Percentiles rank a stretch among this genome's conserved stretches.
Evolutionary conservation across 2,888 invertebrate species (phyloP).

Genomic region (Idaea aversata): DNA sequence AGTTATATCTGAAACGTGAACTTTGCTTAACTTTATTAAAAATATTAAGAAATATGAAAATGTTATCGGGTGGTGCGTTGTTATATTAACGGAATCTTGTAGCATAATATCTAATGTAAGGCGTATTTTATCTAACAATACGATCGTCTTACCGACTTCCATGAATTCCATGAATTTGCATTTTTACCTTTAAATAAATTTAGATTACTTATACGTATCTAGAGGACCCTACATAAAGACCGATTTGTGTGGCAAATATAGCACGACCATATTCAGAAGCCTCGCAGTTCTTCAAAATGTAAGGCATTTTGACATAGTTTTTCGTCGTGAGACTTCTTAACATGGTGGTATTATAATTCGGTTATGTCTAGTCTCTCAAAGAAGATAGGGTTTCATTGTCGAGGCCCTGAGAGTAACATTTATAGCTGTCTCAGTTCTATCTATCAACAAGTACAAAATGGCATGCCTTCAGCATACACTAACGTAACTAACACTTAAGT

Average conservation of each 20-base stretch:
- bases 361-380: conserved; percentile 72
- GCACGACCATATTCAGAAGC: not conserved
- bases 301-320: not conserved
- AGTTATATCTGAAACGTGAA: conserved; percentile 6
- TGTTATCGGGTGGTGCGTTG: conserved; percentile 39
- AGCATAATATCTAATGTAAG: conserved; percentile 73
- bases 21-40: not conserved
- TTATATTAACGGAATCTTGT: conserved; percentile 60
- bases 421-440: conserved; percentile 55
- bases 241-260: conserved; percentile 62
- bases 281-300: not conserved
- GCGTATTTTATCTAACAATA: conserved; percentile 39
- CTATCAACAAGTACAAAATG: conserved; percentile 74
- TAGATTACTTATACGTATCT: conserved; percentile 67
- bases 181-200: conserved; percentile 76
- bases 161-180: conserved; percentile 81
- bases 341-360: conserved; percentile 63
- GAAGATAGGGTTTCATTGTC: conserved; percentile 50
- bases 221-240: conserved; percentile 58
- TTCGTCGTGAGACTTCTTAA: conserved; percentile 37
- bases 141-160: conserved; percentile 61
- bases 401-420: conserved; percentile 45
- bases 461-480: conserved; percentile 61
- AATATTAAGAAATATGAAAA: not conserved
- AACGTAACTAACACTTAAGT: conserved; percentile 45